Conservation (phyloP, 2,797 vertebrate species). For the Perodicticus potto region DNA sequence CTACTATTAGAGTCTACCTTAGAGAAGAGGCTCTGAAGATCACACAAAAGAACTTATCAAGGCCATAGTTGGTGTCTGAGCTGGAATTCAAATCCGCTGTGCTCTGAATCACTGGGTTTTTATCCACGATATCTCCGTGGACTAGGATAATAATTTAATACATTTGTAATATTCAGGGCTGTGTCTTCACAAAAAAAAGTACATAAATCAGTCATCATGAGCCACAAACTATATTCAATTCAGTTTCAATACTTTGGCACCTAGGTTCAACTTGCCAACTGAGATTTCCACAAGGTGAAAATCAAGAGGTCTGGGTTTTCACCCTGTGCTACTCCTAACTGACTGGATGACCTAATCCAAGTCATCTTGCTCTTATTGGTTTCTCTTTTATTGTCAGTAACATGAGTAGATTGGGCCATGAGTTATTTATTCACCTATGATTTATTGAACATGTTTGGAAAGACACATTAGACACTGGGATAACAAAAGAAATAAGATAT, state of each 20-base stretch:
- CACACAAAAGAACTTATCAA: slow-evolving; percentile 21
- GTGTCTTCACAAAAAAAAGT: slow-evolving; percentile 41
- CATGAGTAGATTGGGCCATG: background rate
- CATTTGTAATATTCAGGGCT: slow-evolving; percentile 32
- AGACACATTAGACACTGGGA: background rate
- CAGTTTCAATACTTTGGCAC: slow-evolving; percentile 10
- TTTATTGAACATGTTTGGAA: slow-evolving; percentile 30
- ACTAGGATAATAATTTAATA: slow-evolving; percentile 58
- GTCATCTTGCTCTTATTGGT: background rate
- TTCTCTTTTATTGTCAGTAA: background rate
- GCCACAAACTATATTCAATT: slow-evolving; percentile 21
- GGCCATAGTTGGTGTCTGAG: background rate
- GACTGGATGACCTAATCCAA: background rate
- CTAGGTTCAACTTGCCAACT: background rate
- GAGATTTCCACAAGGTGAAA: slow-evolving; percentile 31
- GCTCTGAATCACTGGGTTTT: slow-evolving; percentile 6
- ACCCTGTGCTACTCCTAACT: background rate
- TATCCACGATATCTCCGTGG: background rate
- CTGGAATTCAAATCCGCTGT: background rate
- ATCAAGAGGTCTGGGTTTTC: slow-evolving; percentile 4
- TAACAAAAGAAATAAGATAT: background rate
- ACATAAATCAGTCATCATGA: slow-evolving; percentile 1
- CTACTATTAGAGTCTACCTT: background rate
- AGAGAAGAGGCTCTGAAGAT: background rate
- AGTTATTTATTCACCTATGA: slow-evolving; percentile 24